These are phyloP conservation scores for Vulpes vulpes DNA, from an alignment of 2,113 vertebrate species.

Conservation along the genomic window DNA sequence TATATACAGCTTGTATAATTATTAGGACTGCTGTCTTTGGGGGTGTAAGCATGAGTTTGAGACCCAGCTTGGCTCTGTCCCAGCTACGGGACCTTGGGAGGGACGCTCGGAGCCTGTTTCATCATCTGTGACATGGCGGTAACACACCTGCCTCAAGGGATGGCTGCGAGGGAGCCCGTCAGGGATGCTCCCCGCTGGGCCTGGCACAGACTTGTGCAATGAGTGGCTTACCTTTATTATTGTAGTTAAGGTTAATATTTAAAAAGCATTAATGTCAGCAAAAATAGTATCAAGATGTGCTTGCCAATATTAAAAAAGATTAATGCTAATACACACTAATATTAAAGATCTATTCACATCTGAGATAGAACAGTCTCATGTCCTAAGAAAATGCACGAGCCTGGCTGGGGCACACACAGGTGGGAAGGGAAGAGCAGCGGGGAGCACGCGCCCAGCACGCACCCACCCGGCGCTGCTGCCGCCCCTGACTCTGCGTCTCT, in stretches of 20 bases:
- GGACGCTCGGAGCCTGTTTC: background rate
- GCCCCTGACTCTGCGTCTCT: background rate
- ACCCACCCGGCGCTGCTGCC: fast-evolving
- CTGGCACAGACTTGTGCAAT: background rate
- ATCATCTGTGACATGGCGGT: fast-evolving
- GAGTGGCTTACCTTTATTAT: background rate
- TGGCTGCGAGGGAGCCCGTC: fast-evolving
- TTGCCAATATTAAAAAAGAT: background rate
- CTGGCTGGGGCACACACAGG: background rate
- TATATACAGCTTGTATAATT: fast-evolving
- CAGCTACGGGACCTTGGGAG: background rate
- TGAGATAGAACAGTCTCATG: too few relatives aligned
- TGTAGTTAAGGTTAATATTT: background rate
- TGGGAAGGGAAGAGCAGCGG: background rate
- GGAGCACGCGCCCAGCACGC: background rate
- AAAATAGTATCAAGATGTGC: background rate
- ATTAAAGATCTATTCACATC: background rate
- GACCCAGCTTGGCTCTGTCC: fast-evolving
- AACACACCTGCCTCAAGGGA: fast-evolving
- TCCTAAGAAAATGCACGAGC: background rate
- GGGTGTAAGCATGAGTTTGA: fast-evolving
- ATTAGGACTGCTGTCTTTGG: background rate
- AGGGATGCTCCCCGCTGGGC: background rate
- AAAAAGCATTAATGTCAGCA: background rate
- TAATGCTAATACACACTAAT: background rate